Conservation (phyloP, 1,140 invertebrate species). For the Neodiprion virginianus region DNA sequence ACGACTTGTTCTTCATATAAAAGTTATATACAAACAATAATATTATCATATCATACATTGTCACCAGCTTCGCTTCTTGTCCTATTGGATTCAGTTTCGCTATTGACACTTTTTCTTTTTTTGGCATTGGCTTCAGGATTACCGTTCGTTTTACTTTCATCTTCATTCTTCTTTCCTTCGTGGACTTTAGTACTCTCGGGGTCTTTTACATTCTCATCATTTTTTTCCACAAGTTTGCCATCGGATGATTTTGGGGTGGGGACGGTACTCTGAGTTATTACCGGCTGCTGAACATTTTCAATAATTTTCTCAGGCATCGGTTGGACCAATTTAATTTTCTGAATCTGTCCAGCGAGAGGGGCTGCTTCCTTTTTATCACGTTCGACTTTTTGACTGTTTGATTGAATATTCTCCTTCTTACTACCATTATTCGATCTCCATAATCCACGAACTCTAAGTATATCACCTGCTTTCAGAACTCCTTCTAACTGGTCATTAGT, state of each 20-base stretch:
- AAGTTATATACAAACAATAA: background rate
- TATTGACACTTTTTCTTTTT: constrained; percentile 45
- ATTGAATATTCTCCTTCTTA: constrained; percentile 61
- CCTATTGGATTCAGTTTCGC: constrained; percentile 53
- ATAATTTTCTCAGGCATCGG: constrained; percentile 44
- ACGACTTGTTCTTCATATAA: no score
- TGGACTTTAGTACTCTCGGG: constrained; percentile 37
- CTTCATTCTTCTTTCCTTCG: constrained; percentile 48
- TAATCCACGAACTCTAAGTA: constrained; percentile 77
- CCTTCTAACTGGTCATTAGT: constrained; percentile 82
- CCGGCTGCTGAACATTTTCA: constrained; percentile 37
- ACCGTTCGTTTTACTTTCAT: constrained; percentile 53
- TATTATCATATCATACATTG: constrained; percentile 41
- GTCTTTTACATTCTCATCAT: constrained; percentile 34
- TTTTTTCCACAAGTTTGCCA: constrained; percentile 38
- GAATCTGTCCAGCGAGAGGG: constrained; percentile 51
- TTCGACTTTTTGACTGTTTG: constrained; percentile 53
- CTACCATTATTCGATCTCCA: constrained; percentile 66
- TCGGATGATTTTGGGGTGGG: constrained; percentile 14
- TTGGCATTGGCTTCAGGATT: constrained; percentile 44
- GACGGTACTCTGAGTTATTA: constrained; percentile 22
- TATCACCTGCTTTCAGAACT: constrained; percentile 79
- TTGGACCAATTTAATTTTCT: constrained; percentile 58
- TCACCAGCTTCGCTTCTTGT: constrained; percentile 55
- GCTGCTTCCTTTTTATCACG: constrained; percentile 51